Conservation (phyloP, 2,797 vertebrate genomes). For the Serranus cabrilla region DNA sequence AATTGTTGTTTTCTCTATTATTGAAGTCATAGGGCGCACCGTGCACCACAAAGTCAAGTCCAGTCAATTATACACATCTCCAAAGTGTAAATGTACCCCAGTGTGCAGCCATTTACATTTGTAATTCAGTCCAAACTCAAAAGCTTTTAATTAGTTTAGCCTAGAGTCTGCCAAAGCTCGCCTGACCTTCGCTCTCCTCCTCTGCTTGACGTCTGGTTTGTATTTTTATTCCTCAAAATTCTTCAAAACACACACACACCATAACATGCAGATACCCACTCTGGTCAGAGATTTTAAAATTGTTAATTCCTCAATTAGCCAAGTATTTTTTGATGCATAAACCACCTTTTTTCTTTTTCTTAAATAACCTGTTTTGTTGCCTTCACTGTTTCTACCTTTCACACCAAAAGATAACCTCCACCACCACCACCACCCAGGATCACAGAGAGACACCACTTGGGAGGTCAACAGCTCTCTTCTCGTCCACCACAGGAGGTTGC, state of each 20-base stretch:
- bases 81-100: conserved; percentile 58
- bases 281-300: conserved; percentile 16
- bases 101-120: conserved; percentile 64
- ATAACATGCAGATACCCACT: conserved; percentile 15
- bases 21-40: conserved; percentile 40
- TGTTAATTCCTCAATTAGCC: conserved; percentile 3
- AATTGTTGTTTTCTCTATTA: conserved; percentile 19
- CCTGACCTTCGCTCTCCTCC: conserved; percentile 65
- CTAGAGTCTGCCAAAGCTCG: conserved; percentile 60
- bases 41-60: conserved; percentile 48
- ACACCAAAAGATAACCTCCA: conserved; percentile 28
- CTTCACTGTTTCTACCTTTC: conserved; percentile 30
- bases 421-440: conserved; percentile 32
- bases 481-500: conserved; percentile 51
- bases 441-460: conserved; percentile 50
- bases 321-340: conserved; percentile 5
- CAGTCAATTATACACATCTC: conserved; percentile 60
- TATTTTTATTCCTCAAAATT: conserved; percentile 45
- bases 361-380: conserved; percentile 31
- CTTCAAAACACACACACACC: conserved; percentile 23
- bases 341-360: background rate
- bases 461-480: conserved; percentile 67
- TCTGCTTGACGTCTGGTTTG: conserved; percentile 65
- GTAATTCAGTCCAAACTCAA: conserved; percentile 65
- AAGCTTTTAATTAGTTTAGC: conserved; percentile 75